Percentiles rank a stretch among this genome's conserved stretches.
phyloP scores from a whole-genome alignment of 37 sponge, comb jelly and placozoan genomes.

The Mnemiopsis leidyi region DNA sequence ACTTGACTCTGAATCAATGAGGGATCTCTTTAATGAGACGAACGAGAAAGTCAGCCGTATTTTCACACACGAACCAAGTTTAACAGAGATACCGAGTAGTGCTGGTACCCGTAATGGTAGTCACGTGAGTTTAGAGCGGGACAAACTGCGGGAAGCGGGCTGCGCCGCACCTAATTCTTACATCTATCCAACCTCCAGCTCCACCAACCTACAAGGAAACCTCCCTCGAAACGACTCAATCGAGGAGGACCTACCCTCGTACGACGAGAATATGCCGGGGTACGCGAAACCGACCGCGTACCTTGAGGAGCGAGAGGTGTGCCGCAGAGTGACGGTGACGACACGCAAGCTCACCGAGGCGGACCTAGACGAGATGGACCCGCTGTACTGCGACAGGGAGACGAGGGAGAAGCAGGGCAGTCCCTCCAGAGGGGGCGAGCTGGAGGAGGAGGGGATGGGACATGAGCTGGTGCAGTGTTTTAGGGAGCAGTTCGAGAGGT shows the following conservation, averaged over 20 bases:
- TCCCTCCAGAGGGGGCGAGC: background rate
- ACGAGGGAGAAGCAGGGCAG: conserved; percentile 4
- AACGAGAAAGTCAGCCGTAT: background rate
- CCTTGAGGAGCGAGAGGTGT: conserved; percentile 3
- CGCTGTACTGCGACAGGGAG: conserved; percentile 29
- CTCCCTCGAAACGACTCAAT: background rate
- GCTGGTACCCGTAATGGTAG: background rate
- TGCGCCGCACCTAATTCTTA: background rate
- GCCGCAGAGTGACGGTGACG: background rate
- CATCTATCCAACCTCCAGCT: too few species aligned
- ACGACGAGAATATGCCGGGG: conserved; percentile 7
- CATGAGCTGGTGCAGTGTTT: background rate
- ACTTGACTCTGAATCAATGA: background rate
- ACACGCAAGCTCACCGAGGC: conserved; percentile 11
- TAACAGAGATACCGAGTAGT: background rate
- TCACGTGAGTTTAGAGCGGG: background rate
- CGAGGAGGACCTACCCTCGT: background rate
- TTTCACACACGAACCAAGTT: background rate
- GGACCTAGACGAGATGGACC: background rate
- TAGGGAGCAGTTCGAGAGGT: background rate
- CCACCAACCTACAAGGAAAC: too few species aligned
- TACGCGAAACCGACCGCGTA: conserved; percentile 1
- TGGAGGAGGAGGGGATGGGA: background rate
- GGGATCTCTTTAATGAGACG: background rate
- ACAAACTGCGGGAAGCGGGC: background rate